Percentiles rank a stretch among this genome's conserved stretches.
phyloP scores from a whole-genome alignment of 2,888 invertebrate genomes.

The Spilarctia lutea region DNA sequence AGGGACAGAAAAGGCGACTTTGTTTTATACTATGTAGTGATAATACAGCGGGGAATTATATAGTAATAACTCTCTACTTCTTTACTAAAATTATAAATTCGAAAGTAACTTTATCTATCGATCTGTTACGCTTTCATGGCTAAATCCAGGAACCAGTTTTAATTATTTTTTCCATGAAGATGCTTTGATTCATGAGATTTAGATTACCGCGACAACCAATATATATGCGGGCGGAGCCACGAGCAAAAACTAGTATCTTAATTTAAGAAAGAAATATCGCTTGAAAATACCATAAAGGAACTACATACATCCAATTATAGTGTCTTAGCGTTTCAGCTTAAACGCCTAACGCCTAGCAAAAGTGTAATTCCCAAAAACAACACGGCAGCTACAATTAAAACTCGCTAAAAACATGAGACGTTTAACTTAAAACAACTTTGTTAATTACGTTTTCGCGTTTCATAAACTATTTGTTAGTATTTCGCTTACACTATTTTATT shows the following conservation, averaged over 20 bases:
- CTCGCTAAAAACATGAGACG: slow-evolving; percentile 39
- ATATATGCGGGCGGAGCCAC: no score
- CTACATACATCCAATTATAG: neutral
- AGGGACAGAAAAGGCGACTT: no score
- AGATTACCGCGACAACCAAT: no score
- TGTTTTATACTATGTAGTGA: no score
- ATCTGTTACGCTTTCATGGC: no score
- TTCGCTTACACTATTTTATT: slow-evolving; percentile 20
- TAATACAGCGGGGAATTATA: no score
- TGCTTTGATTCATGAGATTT: no score
- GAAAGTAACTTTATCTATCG: no score
- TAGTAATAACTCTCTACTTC: no score
- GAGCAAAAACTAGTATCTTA: no score
- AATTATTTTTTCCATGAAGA: neutral
- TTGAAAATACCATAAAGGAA: neutral
- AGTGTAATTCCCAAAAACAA: slow-evolving; percentile 23
- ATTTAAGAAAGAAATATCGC: neutral
- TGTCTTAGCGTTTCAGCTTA: neutral
- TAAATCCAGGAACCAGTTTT: neutral
- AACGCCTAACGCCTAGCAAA: slow-evolving; percentile 3
- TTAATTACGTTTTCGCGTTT: slow-evolving; percentile 53
- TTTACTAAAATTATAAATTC: no score
- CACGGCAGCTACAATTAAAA: slow-evolving; percentile 41
- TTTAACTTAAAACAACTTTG: slow-evolving; percentile 42
- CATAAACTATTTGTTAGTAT: slow-evolving; percentile 41